A percentile compares a stretch with the other conserved stretches of the same genome.
Evolutionary conservation across 2,797 vertebrate species (phyloP).

Genomic region (Phoebastria nigripes): DNA sequence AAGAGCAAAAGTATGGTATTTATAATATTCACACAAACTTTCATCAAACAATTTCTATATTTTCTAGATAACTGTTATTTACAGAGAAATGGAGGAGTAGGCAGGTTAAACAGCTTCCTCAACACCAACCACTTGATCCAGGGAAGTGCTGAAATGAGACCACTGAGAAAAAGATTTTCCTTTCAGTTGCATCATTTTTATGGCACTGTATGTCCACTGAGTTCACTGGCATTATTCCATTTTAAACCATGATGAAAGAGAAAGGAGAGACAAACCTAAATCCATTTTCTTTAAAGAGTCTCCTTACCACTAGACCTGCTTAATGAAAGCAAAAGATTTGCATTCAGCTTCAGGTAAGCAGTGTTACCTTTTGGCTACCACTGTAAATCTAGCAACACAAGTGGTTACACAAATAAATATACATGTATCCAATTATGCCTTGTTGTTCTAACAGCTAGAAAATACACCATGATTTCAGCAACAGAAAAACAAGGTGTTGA

Average conservation of each 20-base stretch:
- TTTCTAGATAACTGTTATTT: not conserved
- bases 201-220: not conserved
- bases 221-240: not conserved
- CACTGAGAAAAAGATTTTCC: not conserved
- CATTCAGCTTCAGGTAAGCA: not conserved
- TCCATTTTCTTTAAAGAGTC: not conserved
- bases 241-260: not conserved
- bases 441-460: not conserved
- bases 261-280: not conserved
- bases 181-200: not conserved
- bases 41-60: not conserved
- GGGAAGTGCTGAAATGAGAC: not conserved
- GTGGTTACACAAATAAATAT: not conserved
- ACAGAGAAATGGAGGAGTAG: not conserved
- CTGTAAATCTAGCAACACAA: not conserved
- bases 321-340: not conserved
- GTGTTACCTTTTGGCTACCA: not conserved
- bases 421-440: not conserved
- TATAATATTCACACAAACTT: not conserved
- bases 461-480: not conserved
- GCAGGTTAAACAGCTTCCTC: not conserved
- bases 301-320: not conserved
- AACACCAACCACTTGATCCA: not conserved
- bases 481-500: not conserved
- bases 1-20: not conserved